Base-by-base conservation (phyloP, 2,888 invertebrate genomes). In the Mesochorus sp. region DNA sequence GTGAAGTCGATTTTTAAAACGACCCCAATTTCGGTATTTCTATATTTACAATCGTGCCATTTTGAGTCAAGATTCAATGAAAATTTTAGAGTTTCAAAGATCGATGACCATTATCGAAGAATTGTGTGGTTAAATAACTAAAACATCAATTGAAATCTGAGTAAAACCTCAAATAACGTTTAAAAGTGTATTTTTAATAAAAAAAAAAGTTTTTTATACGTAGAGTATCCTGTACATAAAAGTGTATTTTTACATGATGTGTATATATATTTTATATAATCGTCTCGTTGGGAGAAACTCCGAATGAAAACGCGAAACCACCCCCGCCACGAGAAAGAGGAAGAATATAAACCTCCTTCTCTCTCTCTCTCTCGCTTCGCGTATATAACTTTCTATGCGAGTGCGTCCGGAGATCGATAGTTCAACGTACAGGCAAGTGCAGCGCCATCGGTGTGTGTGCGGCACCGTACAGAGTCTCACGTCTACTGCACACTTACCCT, bases 361-460 rank as follows among this genome's bases (percentile, higher is more conserved):
- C 61, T 49, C 26, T 37, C 57, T 28, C 12, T 24, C 53, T 19
- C 49, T 72, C 34, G 57, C 44, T 31, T 14, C 19, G 17, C 37
- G 34, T 28, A 64, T 62, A 66, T 62, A 70, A 75, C 66, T 76
- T 75, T 80, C 62, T 73, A 66, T 80, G 73, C 78, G 37, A 66
- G 79, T 78, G 80, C 83, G 81, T 75, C 68, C 73, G 68, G 86
- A 81, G 79, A 89, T 89, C 89, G 88, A 89, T 89, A 89, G 89
- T 89, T 89, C 88, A 89, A 89, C 87, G 89, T 87, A 89, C 88
- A 88, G 83, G 81, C 85, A 84, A 88, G 87, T 83, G 83, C 83
- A 84, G 85, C 82, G 80, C 85, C 84, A 84, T 83, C 82, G 77
- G 68, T 80, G 77, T 71, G 47, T 47, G 49, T 39, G 62, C 71